These are phyloP conservation scores for Diacarnus erythraeanus DNA, from an alignment of 37 sponge, comb jelly and placozoan species.

Conservation along the genomic window DNA sequence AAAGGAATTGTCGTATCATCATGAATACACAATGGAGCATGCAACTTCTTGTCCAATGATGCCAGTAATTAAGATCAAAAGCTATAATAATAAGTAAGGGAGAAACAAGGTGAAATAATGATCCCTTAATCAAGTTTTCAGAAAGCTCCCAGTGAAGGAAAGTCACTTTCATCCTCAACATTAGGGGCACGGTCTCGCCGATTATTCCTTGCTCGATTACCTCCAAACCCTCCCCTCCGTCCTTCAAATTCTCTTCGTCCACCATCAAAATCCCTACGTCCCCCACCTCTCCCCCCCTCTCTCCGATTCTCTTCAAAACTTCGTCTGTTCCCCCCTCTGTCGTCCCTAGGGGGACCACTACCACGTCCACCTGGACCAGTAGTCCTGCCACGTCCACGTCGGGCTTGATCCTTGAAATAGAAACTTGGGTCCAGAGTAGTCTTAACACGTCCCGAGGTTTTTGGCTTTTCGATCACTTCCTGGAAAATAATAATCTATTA, in stretches of 20 bases:
- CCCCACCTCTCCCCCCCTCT: constrained; percentile 15
- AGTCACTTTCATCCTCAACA: constrained; percentile 72
- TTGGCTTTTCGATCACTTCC: constrained; percentile 78
- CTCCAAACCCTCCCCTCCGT: constrained; percentile 24
- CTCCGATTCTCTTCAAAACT: constrained; percentile 19
- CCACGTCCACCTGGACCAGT: constrained; percentile 45
- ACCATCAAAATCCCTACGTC: constrained; percentile 7
- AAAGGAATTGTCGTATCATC: too few species aligned
- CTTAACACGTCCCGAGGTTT: constrained; percentile 72
- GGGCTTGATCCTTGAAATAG: constrained; percentile 49
- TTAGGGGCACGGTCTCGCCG: constrained; percentile 53
- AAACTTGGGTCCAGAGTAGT: constrained; percentile 43
- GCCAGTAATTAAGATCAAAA: too few species aligned
- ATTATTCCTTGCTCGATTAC: background rate
- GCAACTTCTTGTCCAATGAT: too few species aligned
- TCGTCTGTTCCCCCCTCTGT: constrained; percentile 5
- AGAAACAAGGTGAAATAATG: too few species aligned
- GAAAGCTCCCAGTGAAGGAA: constrained; percentile 51
- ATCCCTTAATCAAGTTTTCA: too few species aligned
- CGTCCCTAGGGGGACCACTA: background rate
- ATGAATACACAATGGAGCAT: background rate
- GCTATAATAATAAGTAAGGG: too few species aligned
- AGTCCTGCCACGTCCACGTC: constrained; percentile 51
- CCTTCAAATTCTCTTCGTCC: constrained; percentile 32
- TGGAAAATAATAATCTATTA: constrained; percentile 3